A percentile compares a stretch with the other conserved stretches of the same genome.
Evolutionary conservation across 2,797 vertebrate genomes (phyloP).

Genomic region (Premnoplex brunnescens): DNA sequence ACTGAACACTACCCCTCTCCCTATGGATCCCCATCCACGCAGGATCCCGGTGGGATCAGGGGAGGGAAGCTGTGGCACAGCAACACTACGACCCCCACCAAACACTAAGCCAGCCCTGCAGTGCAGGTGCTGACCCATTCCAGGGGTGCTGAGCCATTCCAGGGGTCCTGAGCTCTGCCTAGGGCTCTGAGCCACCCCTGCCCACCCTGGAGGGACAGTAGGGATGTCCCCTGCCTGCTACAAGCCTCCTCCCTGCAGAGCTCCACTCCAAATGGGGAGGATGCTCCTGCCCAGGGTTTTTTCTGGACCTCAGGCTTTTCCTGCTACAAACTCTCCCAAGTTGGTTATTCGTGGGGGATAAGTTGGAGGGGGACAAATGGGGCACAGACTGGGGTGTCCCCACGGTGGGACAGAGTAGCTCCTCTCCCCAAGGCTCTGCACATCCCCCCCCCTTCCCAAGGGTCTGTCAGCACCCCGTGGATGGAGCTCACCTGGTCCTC

Average conservation of each 20-base stretch:
- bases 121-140: neutral
- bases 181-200: neutral
- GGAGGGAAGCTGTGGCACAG: neutral
- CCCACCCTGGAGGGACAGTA: neutral
- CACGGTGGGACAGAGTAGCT: neutral
- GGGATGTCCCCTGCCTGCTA: neutral
- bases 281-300: neutral
- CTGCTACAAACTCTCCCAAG: accelerated
- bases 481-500: neutral
- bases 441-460: accelerated
- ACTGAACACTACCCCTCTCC: neutral
- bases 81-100: neutral
- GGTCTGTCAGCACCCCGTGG: neutral
- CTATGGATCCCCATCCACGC: accelerated
- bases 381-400: neutral
- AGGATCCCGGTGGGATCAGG: accelerated
- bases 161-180: neutral
- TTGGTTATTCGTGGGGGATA: neutral
- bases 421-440: neutral
- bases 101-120: slow-evolving; percentile 32
- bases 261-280: accelerated
- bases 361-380: neutral
- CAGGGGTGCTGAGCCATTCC: neutral
- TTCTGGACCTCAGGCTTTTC: neutral
- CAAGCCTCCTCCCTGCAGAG: neutral